phyloP scores from a whole-genome alignment of 2,888 invertebrate genomes.

The Latrodectus elegans region DNA sequence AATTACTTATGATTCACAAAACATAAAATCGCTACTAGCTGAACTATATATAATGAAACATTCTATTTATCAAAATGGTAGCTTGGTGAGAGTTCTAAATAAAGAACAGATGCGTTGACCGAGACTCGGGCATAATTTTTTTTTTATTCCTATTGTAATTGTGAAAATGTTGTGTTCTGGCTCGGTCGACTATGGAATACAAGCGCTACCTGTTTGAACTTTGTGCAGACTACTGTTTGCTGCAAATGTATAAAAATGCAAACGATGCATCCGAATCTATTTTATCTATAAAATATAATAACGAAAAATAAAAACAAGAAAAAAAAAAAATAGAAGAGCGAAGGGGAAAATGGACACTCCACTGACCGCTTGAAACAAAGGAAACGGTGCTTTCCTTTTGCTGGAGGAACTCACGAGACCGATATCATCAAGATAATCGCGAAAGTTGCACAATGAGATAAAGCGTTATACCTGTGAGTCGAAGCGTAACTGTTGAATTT shows the following conservation, averaged over 20 bases:
- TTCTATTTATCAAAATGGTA: no score
- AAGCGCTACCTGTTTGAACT: not conserved
- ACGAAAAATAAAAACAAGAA: not conserved
- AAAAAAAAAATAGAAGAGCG: not conserved
- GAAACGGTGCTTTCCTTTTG: slow-evolving; percentile 29
- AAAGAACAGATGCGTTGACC: slow-evolving; percentile 3
- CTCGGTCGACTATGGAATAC: not conserved
- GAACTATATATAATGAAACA: no score
- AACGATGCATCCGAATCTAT: not conserved
- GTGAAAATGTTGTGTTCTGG: not conserved
- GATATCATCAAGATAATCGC: slow-evolving; percentile 51
- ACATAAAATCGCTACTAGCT: no score
- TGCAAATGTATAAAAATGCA: not conserved
- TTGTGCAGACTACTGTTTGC: not conserved
- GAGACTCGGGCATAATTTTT: not conserved
- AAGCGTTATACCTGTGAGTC: slow-evolving; percentile 48
- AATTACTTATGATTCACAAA: no score
- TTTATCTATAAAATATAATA: not conserved
- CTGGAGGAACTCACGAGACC: slow-evolving; percentile 32
- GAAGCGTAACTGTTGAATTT: slow-evolving; percentile 55
- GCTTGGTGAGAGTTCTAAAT: not conserved
- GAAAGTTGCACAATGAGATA: slow-evolving; percentile 25
- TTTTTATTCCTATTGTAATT: not conserved
- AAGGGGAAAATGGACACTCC: slow-evolving; percentile 30
- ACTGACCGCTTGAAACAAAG: slow-evolving; percentile 54